phyloP scores from a whole-genome alignment of 2,888 invertebrate genomes.

The Drosophila anceps region DNA sequence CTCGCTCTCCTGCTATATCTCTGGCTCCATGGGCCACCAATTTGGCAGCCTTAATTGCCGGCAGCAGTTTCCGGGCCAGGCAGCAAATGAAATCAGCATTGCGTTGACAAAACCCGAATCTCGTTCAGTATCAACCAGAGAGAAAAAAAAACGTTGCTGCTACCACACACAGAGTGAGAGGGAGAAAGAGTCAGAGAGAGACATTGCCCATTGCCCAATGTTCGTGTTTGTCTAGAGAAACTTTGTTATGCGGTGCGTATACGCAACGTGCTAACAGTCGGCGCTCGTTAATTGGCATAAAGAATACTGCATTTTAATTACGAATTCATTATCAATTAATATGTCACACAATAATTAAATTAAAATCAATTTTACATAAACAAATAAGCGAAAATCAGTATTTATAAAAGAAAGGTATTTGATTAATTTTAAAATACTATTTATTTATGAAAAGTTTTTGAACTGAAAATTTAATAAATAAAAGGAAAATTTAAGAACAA shows the following conservation, averaged over 20 bases:
- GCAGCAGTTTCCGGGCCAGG: conserved; percentile 74
- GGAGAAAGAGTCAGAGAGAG: background rate
- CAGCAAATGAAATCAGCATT: conserved; percentile 74
- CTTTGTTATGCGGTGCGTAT: conserved; percentile 54
- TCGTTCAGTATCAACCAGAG: conserved; percentile 30
- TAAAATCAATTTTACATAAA: conserved; percentile 1
- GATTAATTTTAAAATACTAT: background rate
- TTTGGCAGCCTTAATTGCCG: conserved; percentile 73
- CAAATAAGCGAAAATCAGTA: background rate
- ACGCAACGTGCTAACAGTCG: conserved; percentile 52
- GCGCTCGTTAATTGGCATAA: conserved; percentile 2
- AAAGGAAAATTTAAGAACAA: background rate
- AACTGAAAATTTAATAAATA: background rate
- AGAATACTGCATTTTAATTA: background rate
- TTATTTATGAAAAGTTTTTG: background rate
- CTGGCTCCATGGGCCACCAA: conserved; percentile 41
- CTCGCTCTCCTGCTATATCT: conserved; percentile 14
- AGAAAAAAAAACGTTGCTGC: conserved; percentile 1
- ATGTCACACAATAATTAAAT: background rate
- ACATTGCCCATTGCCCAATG: conserved; percentile 26
- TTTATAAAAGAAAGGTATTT: background rate
- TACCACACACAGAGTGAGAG: background rate
- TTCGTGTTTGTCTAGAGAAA: conserved; percentile 49
- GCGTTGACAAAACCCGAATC: conserved; percentile 46
- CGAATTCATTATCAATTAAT: conserved; percentile 10